Conservation (phyloP, 2,888 invertebrate genomes). For the Melikaiella ostensackeni region DNA sequence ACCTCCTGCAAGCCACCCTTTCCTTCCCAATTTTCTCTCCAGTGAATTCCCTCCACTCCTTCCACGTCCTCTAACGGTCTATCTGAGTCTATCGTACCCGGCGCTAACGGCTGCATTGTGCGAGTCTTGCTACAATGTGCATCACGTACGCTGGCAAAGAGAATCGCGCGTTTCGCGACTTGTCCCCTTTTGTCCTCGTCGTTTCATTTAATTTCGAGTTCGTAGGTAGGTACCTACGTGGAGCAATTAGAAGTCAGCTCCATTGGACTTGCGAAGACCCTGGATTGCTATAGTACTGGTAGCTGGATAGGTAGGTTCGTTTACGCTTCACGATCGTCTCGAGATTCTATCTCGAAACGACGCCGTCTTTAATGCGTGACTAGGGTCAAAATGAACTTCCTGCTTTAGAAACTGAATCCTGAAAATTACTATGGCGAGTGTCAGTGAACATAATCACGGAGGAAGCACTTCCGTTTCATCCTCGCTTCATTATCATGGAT, state of each 20-base stretch:
- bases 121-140: conserved; percentile 43
- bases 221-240: conserved; percentile 42
- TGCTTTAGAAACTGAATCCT: conserved; percentile 50
- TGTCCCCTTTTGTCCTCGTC: conserved; percentile 46
- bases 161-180: conserved; percentile 41
- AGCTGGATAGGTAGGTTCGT: conserved; percentile 44
- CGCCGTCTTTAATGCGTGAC: conserved; percentile 67
- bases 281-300: conserved; percentile 32
- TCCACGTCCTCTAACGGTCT: conserved; percentile 15
- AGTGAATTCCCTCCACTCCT: neutral
- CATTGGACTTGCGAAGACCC: conserved; percentile 42
- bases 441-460: conserved; percentile 50
- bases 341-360: conserved; percentile 60
- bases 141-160: conserved; percentile 45
- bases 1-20: conserved; percentile 40
- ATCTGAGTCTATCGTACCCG: conserved; percentile 11
- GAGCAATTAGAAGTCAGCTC: conserved; percentile 54
- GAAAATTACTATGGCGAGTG: conserved; percentile 50
- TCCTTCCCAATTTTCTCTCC: conserved; percentile 24
- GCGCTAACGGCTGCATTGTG: conserved; percentile 39
- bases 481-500: conserved; percentile 47
- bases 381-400: conserved; percentile 63
- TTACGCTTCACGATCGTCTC: conserved; percentile 51
- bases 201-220: conserved; percentile 47
- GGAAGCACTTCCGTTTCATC: conserved; percentile 42